Evolutionary conservation across 2,797 vertebrate species (phyloP).

Genomic region (Rhinatrema bivittatum): DNA sequence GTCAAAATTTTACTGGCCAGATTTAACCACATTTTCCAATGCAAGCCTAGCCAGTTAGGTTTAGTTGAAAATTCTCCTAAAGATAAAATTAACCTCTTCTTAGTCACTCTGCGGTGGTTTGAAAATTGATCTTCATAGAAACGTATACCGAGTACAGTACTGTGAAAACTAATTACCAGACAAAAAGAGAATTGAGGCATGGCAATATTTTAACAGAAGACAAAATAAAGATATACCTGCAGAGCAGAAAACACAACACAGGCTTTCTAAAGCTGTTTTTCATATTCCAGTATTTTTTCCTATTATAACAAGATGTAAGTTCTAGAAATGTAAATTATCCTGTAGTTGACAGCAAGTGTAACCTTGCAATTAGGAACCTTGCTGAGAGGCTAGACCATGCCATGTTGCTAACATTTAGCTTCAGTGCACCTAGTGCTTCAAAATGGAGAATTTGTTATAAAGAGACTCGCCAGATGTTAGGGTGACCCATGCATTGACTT

Average conservation of each 20-base stretch:
- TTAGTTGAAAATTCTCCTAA: too few species aligned
- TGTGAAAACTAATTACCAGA: too few species aligned
- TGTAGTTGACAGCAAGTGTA: slow-evolving; percentile 1
- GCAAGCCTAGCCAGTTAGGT: too few species aligned
- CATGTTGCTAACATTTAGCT: slow-evolving; percentile 26
- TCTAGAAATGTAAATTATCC: background rate
- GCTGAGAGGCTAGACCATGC: slow-evolving; percentile 20
- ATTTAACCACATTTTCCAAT: too few species aligned
- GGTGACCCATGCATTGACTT: slow-evolving; percentile 23
- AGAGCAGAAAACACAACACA: background rate
- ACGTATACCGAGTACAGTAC: too few species aligned
- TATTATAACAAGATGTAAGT: slow-evolving; percentile 12
- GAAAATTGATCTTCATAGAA: too few species aligned
- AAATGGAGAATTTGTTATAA: slow-evolving; percentile 14
- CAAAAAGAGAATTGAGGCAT: too few species aligned
- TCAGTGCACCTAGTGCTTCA: slow-evolving; percentile 33
- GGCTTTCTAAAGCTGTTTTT: slow-evolving; percentile 21
- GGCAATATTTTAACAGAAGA: too few species aligned
- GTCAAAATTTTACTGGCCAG: too few species aligned
- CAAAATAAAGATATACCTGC: too few species aligned
- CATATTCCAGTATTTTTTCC: slow-evolving; percentile 28
- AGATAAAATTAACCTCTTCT: too few species aligned
- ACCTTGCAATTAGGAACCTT: slow-evolving; percentile 34
- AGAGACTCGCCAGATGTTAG: slow-evolving; percentile 18
- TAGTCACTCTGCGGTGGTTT: too few species aligned